Evolutionary conservation across 2,888 invertebrate species (phyloP), one percentile per base, ranked within the genome.

Genomic region (Imbricaverruca yamaguchii): DNA sequence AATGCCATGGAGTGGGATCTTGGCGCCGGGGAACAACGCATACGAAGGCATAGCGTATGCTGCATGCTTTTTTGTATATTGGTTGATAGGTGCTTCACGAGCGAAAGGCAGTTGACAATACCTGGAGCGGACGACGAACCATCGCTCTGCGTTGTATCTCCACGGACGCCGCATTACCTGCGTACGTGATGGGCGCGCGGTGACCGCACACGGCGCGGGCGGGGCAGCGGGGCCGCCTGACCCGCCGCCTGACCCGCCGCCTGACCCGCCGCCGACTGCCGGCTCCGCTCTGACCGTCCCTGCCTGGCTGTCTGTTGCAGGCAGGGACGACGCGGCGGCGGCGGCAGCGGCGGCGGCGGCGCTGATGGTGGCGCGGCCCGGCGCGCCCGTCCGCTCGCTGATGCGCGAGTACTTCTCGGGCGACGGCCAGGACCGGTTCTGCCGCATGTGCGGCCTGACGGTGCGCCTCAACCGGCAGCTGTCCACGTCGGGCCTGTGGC

Each of bases 401-500:
- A 18, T 81, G 82, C 23, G 85, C 87, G 80, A 82, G 83, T 15
- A 84, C 87, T 79, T 83, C 83, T 11, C 87, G 87, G 69, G 84
- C 84, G 63, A 87, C 87, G 39, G 83, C 84, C 21, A 87, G 87
- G 84, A 87, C 87, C 83, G 88, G 87, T 84, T 84, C 83, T 55
- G 87, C 87, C 0, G 85, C 85, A 81, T 85, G 87, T 8, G 85
- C 85, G 79, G 84, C 86, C 13, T 82, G 86, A 59, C 86, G 87
- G 80, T 87, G 87, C 81, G 85, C 86, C 53, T 87, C 87, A 18
- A 85, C 86, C 82, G 88, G 87, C 83, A 87, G 87, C 13, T 86
- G 85, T 83, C 85, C 86, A 81, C 84, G 87, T 77, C 85, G 85
- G 81, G 86, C 87, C 80, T 87, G 87, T 83, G 82, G 86, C 23